A percentile compares a stretch with the other conserved stretches of the same genome.
These are phyloP conservation scores for Drosophila koepferae DNA, from an alignment of 2,888 invertebrate species.

Conservation along the genomic window DNA sequence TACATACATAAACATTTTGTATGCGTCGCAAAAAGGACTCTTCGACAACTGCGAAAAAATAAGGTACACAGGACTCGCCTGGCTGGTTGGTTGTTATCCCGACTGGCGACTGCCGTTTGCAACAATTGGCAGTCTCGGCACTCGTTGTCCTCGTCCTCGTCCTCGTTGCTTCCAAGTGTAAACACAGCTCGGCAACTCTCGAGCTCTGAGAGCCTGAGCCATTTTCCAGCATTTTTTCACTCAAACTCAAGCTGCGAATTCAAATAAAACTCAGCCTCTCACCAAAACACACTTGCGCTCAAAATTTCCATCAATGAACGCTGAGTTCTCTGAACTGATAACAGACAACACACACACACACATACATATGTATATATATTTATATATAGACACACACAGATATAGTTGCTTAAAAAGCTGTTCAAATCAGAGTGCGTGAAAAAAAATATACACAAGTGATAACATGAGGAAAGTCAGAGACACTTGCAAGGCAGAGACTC, in stretches of 20 bases:
- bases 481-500: not conserved
- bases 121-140: slow-evolving; percentile 79
- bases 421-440: slow-evolving; percentile 37
- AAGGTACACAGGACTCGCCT: slow-evolving; percentile 50
- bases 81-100: slow-evolving; percentile 35
- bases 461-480: slow-evolving; percentile 28
- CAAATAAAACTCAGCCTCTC: slow-evolving; percentile 40
- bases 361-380: slow-evolving; percentile 19
- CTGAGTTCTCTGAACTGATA: slow-evolving; percentile 69
- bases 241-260: slow-evolving; percentile 50
- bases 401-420: slow-evolving; percentile 60
- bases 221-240: slow-evolving; percentile 47
- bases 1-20: slow-evolving; percentile 20
- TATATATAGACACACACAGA: slow-evolving; percentile 27
- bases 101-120: slow-evolving; percentile 62
- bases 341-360: slow-evolving; percentile 41
- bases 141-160: slow-evolving; percentile 37
- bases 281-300: slow-evolving; percentile 42
- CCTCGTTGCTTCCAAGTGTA: slow-evolving; percentile 65
- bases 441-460: slow-evolving; percentile 38
- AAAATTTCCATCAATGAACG: slow-evolving; percentile 75
- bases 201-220: slow-evolving; percentile 26
- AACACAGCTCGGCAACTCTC: slow-evolving; percentile 61
- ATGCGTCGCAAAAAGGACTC: slow-evolving; percentile 19
- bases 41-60: slow-evolving; percentile 5